Base-by-base conservation (phyloP, 2,888 invertebrate species). In the Melanophora roralis region DNA sequence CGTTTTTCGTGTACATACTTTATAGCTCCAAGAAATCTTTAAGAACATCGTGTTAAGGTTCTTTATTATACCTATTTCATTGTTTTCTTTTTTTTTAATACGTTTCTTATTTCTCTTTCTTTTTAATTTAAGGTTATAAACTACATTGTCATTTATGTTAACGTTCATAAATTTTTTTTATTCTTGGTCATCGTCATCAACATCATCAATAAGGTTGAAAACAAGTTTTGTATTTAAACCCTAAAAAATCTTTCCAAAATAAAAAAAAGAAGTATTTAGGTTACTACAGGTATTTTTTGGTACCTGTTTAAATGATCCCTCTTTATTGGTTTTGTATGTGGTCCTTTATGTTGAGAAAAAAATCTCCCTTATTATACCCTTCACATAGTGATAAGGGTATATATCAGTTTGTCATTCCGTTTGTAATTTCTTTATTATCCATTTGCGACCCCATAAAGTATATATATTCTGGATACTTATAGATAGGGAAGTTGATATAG, bases 221-320 rank as follows among this genome's bases (percentile, higher is more conserved):
- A 57, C 57, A 74, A 65, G 57, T 65, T 74, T 65, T 65, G 12
- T 51, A 38, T 3, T 21, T 60, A 2, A 21, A 49, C 14, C 12
- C 5, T 34, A 69, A 57, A 68, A 59, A 59, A 49, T 45, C 11
- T 34, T 55, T 57, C 45, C 9, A 32, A 47, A n/a, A 49, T 12
- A 23, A 49, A 14, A 51, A 12, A 14, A 27, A 64, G 11, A 11
- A n/a, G 19, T 36, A 55, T 69, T 59, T 38, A 32, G 32, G 32
- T 14, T 16, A 55, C 36, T 14, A 32, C 16, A 57, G 14, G 47
- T 57, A 47, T 65, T 60, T n/a, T 62, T 16, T 23, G 6, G 5
- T 65, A 65, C 73, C 65, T 74, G 73, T 19, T 43, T 57, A 5
- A 27, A 40, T 43, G 57, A 65, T 74, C 73, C 49, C 49, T 65